phyloP scores from a whole-genome alignment of 2,113 vertebrate genomes.

The Callionymus lyra region DNA sequence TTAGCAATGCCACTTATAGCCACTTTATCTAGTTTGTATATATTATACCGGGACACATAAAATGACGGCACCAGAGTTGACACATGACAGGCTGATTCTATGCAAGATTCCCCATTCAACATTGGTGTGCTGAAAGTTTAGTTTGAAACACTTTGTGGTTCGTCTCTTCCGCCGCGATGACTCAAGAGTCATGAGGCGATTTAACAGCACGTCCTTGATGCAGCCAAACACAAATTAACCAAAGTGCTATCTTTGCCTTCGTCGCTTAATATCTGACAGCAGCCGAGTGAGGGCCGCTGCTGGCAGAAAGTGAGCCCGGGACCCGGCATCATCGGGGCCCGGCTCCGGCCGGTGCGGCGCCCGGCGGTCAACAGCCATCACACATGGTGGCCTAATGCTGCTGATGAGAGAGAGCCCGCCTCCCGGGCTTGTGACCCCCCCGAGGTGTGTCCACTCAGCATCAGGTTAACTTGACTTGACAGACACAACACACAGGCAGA shows the following conservation, averaged over 20 bases:
- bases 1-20: too few relatives aligned
- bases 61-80: too few relatives aligned
- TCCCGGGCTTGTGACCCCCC: slow-evolving; percentile 43
- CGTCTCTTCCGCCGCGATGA: slow-evolving; percentile 14
- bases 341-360: slow-evolving; percentile 31
- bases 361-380: slow-evolving; percentile 69
- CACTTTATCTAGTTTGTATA: too few relatives aligned
- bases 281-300: slow-evolving; percentile 56
- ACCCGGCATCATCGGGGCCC: slow-evolving; percentile 33
- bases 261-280: slow-evolving; percentile 40
- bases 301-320: slow-evolving; percentile 56
- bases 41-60: too few relatives aligned
- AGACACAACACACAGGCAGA: slow-evolving; percentile 25
- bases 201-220: slow-evolving; percentile 50
- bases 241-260: slow-evolving; percentile 41
- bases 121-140: slow-evolving; percentile 24
- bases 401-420: slow-evolving; percentile 69
- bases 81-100: too few relatives aligned
- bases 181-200: slow-evolving; percentile 32
- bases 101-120: too few relatives aligned
- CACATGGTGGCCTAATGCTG: slow-evolving; percentile 61
- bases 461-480: slow-evolving; percentile 68
- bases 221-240: slow-evolving; percentile 42
- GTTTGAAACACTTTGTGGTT: slow-evolving; percentile 12
- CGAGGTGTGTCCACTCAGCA: slow-evolving; percentile 51